Evolutionary conservation across 2,888 invertebrate genomes (phyloP).

Genomic region (Pammene aurita): DNA sequence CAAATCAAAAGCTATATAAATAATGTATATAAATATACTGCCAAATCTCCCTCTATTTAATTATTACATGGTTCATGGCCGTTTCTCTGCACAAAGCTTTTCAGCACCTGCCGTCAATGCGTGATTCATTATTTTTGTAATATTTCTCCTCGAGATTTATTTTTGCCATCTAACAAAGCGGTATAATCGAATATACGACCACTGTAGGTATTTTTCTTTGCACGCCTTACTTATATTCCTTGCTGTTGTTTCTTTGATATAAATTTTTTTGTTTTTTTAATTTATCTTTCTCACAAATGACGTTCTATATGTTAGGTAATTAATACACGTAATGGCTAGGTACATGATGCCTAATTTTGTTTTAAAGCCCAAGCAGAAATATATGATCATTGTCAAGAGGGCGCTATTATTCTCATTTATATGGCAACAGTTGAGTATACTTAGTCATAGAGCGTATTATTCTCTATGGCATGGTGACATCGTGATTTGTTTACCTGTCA

Average conservation of each 20-base stretch:
- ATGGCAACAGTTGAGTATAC: too few species aligned
- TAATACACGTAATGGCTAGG: too few species aligned
- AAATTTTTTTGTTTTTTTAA: not conserved
- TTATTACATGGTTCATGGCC: not conserved
- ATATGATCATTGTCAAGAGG: too few species aligned
- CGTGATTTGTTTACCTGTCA: too few species aligned
- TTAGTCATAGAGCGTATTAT: too few species aligned
- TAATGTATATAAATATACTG: not conserved
- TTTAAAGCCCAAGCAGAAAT: too few species aligned
- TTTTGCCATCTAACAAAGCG: not conserved
- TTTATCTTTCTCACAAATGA: too few species aligned
- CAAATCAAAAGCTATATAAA: not conserved
- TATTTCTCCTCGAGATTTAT: conserved; percentile 5
- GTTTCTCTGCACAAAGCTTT: conserved; percentile 17
- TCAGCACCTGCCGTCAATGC: conserved; percentile 18
- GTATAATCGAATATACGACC: not conserved
- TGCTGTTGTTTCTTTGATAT: not conserved
- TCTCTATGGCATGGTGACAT: too few species aligned
- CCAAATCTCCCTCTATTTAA: not conserved
- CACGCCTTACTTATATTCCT: too few species aligned
- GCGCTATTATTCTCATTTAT: too few species aligned
- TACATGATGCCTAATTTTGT: too few species aligned
- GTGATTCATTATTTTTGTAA: conserved; percentile 20
- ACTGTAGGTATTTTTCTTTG: not conserved
- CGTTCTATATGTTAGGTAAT: too few species aligned